Base-by-base conservation (phyloP, 2,797 vertebrate species). In the Paguma larvata region DNA sequence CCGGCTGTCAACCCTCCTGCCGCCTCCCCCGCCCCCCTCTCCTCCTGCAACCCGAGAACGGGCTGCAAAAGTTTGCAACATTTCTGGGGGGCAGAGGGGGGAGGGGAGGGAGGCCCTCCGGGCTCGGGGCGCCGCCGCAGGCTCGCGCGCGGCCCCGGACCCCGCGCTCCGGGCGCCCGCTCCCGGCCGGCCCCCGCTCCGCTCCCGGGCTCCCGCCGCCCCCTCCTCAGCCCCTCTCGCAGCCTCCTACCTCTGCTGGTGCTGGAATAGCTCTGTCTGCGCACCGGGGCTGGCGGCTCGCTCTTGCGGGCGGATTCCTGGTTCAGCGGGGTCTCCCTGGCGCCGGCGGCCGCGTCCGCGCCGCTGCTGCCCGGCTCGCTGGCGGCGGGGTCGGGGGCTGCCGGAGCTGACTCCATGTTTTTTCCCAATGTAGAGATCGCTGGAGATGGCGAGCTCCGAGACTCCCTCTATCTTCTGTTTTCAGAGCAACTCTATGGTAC, bases 341-440 rank as follows among this genome's bases (percentile, higher is more conserved):
- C 98, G 98, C 99, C 99, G 98, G 99, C 99, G 99, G 99, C 99
- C 99, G 99, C 99, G 99, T 99, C 99, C 98, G 99, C 99, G 98
- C 99, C 99, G 99, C 99, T 99, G 99, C 99, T 99, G 98, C 99
- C 99, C 99, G 99, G 99, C 99, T 99, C 99, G 99, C 99, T 99
- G 98, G 99, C 99, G 98, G 99, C 99, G 99, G 99, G 99, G 99
- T 99, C 99, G 99, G 99, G 99, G 99, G 99, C 99, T 99, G 99
- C 99, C 99, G 99, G 99, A 99, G 99, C 99, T 99, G 99, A 99
- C 99, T 99, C 99, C 99, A 99, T 99, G 99, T 99, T 99, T 99
- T 99, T 99, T 99, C 99, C 90, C 98, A 98, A 98, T 99, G 98
- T 99, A 99, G 98, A 99, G 98, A 99, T 99, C 98, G 98, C 99